phyloP scores from a whole-genome alignment of 1,140 invertebrate species.

The Sarcophaga bullata region DNA sequence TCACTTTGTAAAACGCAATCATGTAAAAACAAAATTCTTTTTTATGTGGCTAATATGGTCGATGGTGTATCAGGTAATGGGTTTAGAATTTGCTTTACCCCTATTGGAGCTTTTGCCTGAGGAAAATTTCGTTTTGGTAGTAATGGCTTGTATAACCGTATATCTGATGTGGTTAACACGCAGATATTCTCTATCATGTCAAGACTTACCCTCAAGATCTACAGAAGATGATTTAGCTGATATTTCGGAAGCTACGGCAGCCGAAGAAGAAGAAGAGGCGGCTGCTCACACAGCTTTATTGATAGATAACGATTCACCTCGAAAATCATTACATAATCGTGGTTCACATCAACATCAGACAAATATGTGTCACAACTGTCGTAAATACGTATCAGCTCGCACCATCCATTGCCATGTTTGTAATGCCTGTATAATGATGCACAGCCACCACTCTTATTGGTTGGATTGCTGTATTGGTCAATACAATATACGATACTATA shows the following conservation, averaged over 20 bases:
- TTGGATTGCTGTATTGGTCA: constrained; percentile 68
- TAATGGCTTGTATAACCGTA: constrained; percentile 54
- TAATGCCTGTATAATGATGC: constrained; percentile 56
- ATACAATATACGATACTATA: constrained; percentile 64
- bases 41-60: constrained; percentile 65
- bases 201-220: constrained; percentile 52
- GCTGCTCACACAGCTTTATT: constrained; percentile 44
- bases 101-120: constrained; percentile 66
- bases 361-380: constrained; percentile 58
- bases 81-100: constrained; percentile 64
- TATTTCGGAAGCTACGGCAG: constrained; percentile 57
- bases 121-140: constrained; percentile 66
- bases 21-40: constrained; percentile 65
- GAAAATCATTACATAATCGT: constrained; percentile 44
- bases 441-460: constrained; percentile 65
- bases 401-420: constrained; percentile 57
- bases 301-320: constrained; percentile 50
- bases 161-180: constrained; percentile 56
- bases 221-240: constrained; percentile 56
- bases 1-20: constrained; percentile 52
- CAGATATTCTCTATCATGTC: constrained; percentile 51
- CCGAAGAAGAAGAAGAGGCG: constrained; percentile 51
- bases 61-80: constrained; percentile 57
- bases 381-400: constrained; percentile 54
- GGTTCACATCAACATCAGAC: constrained; percentile 49